Evolutionary conservation across 2,888 invertebrate genomes (phyloP).

Genomic region (Pammene fasciana): DNA sequence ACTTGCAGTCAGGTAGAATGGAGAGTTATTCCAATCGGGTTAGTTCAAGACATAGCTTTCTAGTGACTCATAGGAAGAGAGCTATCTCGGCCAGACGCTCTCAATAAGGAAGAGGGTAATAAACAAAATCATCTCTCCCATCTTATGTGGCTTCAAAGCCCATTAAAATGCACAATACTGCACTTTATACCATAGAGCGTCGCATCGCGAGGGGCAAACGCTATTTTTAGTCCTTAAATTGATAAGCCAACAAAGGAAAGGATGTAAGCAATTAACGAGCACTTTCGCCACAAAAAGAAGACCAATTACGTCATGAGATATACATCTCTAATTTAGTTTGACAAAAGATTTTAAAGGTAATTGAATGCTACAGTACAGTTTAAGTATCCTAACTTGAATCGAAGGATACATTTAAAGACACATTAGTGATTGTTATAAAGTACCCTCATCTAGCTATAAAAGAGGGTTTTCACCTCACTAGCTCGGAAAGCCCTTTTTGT

Average conservation of each 20-base stretch:
- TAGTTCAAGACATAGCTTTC: constrained; percentile 79
- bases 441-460: too few species aligned
- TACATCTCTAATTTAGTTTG: constrained; percentile 12
- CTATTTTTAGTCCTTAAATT: constrained; percentile 80
- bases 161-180: constrained; percentile 83
- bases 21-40: constrained; percentile 74
- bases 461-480: too few species aligned
- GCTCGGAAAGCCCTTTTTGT: too few species aligned
- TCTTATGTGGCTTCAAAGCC: constrained; percentile 78
- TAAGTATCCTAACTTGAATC: background rate
- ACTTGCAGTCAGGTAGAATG: constrained; percentile 56
- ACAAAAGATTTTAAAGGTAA: constrained; percentile 24
- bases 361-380: constrained; percentile 1
- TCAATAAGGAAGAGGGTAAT: constrained; percentile 84
- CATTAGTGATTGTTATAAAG: background rate
- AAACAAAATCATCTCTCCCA: constrained; percentile 83
- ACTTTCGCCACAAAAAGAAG: constrained; percentile 67
- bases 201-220: constrained; percentile 69
- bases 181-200: constrained; percentile 74
- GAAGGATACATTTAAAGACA: background rate
- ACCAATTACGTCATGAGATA: constrained; percentile 50
- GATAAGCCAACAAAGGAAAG: constrained; percentile 79
- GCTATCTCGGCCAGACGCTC: constrained; percentile 81
- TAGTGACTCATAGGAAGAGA: constrained; percentile 83
- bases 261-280: constrained; percentile 80